These are phyloP conservation scores for Acronicta aceris DNA, from an alignment of 2,888 invertebrate genomes.

Conservation along the genomic window DNA sequence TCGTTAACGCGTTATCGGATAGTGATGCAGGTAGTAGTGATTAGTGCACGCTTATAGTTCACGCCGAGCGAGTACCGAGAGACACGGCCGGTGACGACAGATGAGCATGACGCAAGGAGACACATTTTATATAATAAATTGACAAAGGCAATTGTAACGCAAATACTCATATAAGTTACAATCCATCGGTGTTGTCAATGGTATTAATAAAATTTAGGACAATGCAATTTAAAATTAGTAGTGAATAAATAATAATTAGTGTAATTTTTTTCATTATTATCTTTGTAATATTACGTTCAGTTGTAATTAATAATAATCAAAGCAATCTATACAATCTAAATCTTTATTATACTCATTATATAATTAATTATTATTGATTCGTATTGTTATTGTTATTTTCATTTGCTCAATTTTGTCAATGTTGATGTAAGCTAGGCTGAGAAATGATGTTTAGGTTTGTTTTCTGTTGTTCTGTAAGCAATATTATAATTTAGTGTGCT, in stretches of 20 bases:
- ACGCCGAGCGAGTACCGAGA: slow-evolving; percentile 16
- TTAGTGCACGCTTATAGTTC: slow-evolving; percentile 67
- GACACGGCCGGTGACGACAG: neutral
- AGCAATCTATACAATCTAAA: slow-evolving; percentile 72
- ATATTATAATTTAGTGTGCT: slow-evolving; percentile 55
- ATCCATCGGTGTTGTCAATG: slow-evolving; percentile 79
- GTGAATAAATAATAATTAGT: slow-evolving; percentile 65
- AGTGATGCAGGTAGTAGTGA: slow-evolving; percentile 61
- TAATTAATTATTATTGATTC: slow-evolving; percentile 75
- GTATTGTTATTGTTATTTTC: slow-evolving; percentile 87
- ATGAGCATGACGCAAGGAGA: neutral
- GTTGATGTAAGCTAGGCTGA: slow-evolving; percentile 82
- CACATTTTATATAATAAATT: slow-evolving; percentile 39
- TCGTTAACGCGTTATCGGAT: slow-evolving; percentile 57
- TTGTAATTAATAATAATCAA: slow-evolving; percentile 75
- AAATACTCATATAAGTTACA: slow-evolving; percentile 69
- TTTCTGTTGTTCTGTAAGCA: slow-evolving; percentile 69
- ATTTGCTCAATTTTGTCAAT: slow-evolving; percentile 88
- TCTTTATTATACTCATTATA: slow-evolving; percentile 80
- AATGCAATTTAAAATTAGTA: slow-evolving; percentile 79
- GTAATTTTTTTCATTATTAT: slow-evolving; percentile 71
- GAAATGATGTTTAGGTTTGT: slow-evolving; percentile 74
- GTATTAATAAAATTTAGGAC: slow-evolving; percentile 78
- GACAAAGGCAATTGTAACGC: slow-evolving; percentile 69
- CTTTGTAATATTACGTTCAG: slow-evolving; percentile 62